Evolutionary conservation across 2,888 invertebrate genomes (phyloP), one percentile per base, ranked within the genome.

Genomic region (Clanis bilineata): DNA sequence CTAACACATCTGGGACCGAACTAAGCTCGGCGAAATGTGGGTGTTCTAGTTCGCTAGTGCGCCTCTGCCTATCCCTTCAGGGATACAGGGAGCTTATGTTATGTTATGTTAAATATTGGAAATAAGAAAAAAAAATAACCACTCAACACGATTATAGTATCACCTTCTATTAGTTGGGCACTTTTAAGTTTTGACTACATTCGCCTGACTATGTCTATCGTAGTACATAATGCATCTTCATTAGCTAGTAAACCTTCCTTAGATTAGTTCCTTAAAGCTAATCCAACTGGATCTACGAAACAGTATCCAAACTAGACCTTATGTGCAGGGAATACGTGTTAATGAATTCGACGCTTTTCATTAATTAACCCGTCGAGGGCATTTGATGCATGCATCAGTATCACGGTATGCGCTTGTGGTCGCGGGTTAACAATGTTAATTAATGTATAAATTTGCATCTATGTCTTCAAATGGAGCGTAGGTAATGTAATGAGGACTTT

Each of bases 371-470:
- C 9, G 25, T 1, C 9, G 23, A 28, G 28, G 47, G 25, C 47
- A 51, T 23, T 45, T 51, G 28, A 51, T 51, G 28, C 18, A 51
- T 25, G 18, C 7, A 51, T 28, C 9, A n/a, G 47, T 51, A 51
- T 51, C 28, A 18, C 15, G 25, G 7, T 51, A 51, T 10, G 47
- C 28, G 47, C 28, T 15, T 32, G 47, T 28, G 47, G 28, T n/a
- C n/a, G n/a, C 47, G 28, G 28, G 25, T 51, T 51, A 28, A 51
- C 47, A 18, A 18, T 28, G 47, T 51, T 51, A 51, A 51, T 51
- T 51, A 28, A 28, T 28, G 28, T 18, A 51, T 15, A 28, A 51
- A 32, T 51, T 51, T 51, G 28, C 25, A 51, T 28, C 28, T 18
- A 51, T 15, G 28, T 51, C 15, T 51, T 32, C 18, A 28, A 28